Conservation (phyloP, 2,888 invertebrate genomes). For the Andrena minutula region DNA sequence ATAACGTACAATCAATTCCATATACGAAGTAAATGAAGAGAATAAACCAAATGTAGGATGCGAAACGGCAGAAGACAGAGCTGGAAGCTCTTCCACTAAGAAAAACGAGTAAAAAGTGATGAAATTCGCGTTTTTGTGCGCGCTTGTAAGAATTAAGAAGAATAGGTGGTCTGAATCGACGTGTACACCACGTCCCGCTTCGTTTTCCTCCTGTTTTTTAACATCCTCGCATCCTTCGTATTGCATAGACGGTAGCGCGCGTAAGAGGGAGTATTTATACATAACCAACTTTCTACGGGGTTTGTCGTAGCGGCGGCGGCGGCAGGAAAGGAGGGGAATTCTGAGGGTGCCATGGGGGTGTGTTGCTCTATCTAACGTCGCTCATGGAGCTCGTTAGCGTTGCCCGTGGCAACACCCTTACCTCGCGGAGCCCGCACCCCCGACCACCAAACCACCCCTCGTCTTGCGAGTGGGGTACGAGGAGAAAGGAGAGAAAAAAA, state of each 20-base stretch:
- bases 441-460: constrained; percentile 73
- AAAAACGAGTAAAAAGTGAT: constrained; percentile 33
- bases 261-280: constrained; percentile 75
- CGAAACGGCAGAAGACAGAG: constrained; percentile 21
- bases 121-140: constrained; percentile 41
- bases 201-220: neutral
- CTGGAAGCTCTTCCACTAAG: constrained; percentile 20
- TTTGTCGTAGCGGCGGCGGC: constrained; percentile 64
- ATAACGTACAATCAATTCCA: constrained; percentile 23
- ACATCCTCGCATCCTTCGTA: constrained; percentile 20
- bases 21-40: neutral
- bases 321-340: constrained; percentile 56
- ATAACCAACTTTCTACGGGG: constrained; percentile 78
- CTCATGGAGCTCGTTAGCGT: constrained; percentile 85
- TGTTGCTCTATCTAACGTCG: constrained; percentile 84
- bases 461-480: constrained; percentile 71
- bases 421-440: constrained; percentile 72
- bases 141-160: neutral
- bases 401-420: constrained; percentile 84
- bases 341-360: constrained; percentile 75
- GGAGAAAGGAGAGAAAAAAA: constrained; percentile 68
- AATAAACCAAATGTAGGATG: neutral
- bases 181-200: neutral
- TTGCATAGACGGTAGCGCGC: constrained; percentile 46
- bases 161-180: constrained; percentile 38